These are phyloP conservation scores for Maconellicoccus hirsutus DNA, from an alignment of 1,140 invertebrate species.

Conservation along the genomic window DNA sequence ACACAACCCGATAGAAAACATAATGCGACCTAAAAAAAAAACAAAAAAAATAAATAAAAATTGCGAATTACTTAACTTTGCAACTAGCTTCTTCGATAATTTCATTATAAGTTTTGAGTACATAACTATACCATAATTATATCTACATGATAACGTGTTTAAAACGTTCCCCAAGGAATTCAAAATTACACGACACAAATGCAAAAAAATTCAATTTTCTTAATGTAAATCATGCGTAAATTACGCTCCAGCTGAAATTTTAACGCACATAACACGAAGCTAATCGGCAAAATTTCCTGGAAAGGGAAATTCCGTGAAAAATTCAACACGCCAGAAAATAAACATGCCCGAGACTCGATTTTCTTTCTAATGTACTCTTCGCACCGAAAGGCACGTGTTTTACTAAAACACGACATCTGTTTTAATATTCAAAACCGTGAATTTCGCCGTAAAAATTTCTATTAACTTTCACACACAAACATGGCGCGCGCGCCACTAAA, in stretches of 20 bases:
- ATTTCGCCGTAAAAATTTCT: slow-evolving; percentile 4
- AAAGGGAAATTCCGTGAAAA: neutral
- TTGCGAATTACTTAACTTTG: no score
- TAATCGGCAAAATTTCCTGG: neutral
- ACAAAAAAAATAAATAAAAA: no score
- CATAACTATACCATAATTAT: neutral
- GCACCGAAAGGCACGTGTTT: neutral
- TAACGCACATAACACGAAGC: neutral
- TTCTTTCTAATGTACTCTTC: neutral
- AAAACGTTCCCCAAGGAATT: neutral
- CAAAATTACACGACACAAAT: neutral
- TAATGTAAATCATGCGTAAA: neutral
- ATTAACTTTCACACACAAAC: neutral
- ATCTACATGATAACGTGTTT: neutral
- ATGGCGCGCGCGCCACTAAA: neutral
- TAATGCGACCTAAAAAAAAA: no score
- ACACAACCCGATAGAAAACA: no score
- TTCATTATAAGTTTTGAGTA: no score
- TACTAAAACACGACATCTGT: slow-evolving; percentile 3
- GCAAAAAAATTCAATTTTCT: neutral
- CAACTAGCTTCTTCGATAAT: no score
- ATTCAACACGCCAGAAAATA: neutral
- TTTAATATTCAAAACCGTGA: neutral
- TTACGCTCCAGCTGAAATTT: neutral
- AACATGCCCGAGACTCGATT: neutral